phyloP scores from a whole-genome alignment of 1,140 invertebrate species.

The Sarcophaga bullata region DNA sequence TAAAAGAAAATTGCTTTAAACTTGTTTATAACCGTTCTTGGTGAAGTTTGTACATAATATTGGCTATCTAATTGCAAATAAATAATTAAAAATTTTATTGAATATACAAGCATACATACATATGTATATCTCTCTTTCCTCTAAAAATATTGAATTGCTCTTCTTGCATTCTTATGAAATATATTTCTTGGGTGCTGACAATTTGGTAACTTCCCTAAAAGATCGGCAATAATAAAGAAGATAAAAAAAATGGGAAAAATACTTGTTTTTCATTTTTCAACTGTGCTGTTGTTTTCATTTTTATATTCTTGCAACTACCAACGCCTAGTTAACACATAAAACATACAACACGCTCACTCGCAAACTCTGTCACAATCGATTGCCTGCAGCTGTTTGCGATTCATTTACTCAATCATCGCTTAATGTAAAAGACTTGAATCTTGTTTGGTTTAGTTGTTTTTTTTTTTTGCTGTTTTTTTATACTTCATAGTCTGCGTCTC shows the following conservation, averaged over 20 bases:
- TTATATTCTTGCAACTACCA: background rate
- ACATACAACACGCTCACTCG: constrained; percentile 38
- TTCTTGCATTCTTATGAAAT: too few species aligned
- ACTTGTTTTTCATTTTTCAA: constrained; percentile 31
- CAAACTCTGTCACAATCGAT: constrained; percentile 38
- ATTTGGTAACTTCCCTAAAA: background rate
- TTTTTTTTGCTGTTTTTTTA: background rate
- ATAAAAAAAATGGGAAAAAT: background rate
- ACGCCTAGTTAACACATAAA: constrained; percentile 39
- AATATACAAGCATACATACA: too few species aligned
- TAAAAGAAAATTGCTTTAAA: too few species aligned
- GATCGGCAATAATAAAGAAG: background rate
- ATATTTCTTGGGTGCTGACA: background rate
- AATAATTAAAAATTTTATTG: too few species aligned
- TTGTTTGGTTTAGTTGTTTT: background rate
- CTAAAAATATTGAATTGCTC: too few species aligned
- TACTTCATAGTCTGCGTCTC: background rate
- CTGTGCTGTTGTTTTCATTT: background rate
- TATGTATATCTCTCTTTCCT: too few species aligned
- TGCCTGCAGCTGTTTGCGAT: constrained; percentile 39
- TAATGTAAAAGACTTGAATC: constrained; percentile 22
- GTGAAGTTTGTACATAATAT: too few species aligned
- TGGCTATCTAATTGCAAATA: too few species aligned
- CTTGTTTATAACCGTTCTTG: too few species aligned
- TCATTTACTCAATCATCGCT: constrained; percentile 39